phyloP scores from a whole-genome alignment of 2,797 vertebrate genomes.

The Myripristis jacobus region DNA sequence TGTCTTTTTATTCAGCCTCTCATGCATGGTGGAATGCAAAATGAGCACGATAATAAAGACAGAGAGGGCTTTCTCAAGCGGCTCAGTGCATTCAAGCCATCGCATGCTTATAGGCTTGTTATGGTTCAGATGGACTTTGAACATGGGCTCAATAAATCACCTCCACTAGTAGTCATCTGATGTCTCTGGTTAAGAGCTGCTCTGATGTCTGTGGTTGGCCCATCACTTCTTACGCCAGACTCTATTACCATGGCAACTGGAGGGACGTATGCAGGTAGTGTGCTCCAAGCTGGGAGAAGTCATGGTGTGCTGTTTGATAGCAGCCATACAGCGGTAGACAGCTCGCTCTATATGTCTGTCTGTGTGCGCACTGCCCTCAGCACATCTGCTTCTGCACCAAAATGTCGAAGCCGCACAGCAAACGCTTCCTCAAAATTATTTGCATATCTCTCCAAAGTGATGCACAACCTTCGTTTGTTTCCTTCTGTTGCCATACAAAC shows the following conservation, averaged over 20 bases:
- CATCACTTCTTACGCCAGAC: slow-evolving; percentile 66
- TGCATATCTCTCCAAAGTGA: slow-evolving; percentile 20
- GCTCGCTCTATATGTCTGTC: slow-evolving; percentile 43
- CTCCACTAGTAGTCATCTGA: slow-evolving; percentile 76
- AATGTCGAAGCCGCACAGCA: slow-evolving; percentile 21
- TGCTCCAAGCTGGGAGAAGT: slow-evolving; percentile 75
- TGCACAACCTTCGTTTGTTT: slow-evolving; percentile 29
- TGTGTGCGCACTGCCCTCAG: slow-evolving; percentile 14
- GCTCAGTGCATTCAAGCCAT: slow-evolving; percentile 77
- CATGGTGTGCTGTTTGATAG: slow-evolving; percentile 78
- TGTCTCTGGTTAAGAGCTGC: slow-evolving; percentile 78
- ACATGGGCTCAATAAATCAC: slow-evolving; percentile 81
- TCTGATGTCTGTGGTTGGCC: slow-evolving; percentile 78
- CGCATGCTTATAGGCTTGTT: slow-evolving; percentile 78
- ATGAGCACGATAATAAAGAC: slow-evolving; percentile 73
- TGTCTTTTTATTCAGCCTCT: slow-evolving; percentile 63
- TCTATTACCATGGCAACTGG: slow-evolving; percentile 84
- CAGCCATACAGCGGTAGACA: slow-evolving; percentile 66
- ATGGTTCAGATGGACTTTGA: slow-evolving; percentile 79
- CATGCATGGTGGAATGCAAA: slow-evolving; percentile 71
- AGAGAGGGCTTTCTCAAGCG: slow-evolving; percentile 62
- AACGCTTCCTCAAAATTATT: slow-evolving; percentile 40
- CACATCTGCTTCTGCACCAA: slow-evolving; percentile 39
- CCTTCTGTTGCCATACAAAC: background rate
- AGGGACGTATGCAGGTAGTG: slow-evolving; percentile 79